Percentiles rank a stretch among this genome's conserved stretches.
Evolutionary conservation across 2,113 vertebrate genomes (phyloP).

Genomic region (Ctenodactylus gundi): DNA sequence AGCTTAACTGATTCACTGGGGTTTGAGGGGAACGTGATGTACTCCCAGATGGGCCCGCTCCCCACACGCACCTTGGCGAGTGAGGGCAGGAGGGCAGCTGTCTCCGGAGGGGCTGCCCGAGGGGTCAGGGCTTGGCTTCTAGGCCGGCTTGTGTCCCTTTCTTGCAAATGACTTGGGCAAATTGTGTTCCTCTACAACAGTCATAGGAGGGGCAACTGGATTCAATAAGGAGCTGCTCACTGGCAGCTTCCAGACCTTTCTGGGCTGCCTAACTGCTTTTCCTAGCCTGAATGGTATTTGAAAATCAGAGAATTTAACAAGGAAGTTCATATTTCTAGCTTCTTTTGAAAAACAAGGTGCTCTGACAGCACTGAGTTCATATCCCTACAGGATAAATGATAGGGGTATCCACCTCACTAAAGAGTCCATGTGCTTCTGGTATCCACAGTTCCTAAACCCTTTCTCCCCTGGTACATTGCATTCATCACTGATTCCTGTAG

Average conservation of each 20-base stretch:
- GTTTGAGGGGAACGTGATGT: constrained; percentile 35
- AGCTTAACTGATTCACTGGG: constrained; percentile 39
- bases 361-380: rapidly evolving
- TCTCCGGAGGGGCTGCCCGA: background rate
- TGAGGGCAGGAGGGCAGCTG: background rate
- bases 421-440: rapidly evolving
- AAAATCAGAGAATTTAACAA: background rate
- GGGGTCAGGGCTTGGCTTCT: background rate
- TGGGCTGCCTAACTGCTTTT: background rate
- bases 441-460: background rate
- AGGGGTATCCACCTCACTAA: background rate
- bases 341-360: background rate
- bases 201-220: background rate
- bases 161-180: background rate
- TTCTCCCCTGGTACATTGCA: background rate
- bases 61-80: background rate
- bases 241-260: background rate
- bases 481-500: background rate
- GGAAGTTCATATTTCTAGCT: background rate
- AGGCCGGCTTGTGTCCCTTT: background rate
- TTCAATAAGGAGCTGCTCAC: background rate
- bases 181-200: background rate
- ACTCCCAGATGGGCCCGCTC: background rate
- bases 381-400: background rate
- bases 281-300: background rate